Evolutionary conservation across 1,140 invertebrate species (phyloP), one percentile per base, ranked within the genome.

Genomic region (Drosophila littoralis): DNA sequence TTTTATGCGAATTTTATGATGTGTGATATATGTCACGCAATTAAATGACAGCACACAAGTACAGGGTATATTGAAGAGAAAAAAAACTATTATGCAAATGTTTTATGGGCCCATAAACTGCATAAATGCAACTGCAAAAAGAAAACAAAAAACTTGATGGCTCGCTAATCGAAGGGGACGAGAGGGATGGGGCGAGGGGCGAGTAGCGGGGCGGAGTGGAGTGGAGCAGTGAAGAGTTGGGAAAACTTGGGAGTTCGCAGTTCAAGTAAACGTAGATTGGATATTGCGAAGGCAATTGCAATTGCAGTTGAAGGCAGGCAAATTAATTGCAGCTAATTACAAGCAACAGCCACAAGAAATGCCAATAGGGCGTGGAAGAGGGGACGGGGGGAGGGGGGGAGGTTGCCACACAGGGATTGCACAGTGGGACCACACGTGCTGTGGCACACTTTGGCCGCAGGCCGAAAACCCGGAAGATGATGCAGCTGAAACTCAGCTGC

Each of bases 311-410:
- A 45, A 76, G 81, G 61, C 77, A 63, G 84, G 76, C 80, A 88
- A 88, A 88, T 89, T 89, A 88, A 88, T 88, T 88, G 84, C 86
- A 83, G 80, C 79, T 83, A 89, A 88, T 88, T 88, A 77, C 73
- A 57, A 74, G 67, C 59, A 66, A 17, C 36, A 55, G 43, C 38
- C 48, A 59, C 43, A 52, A 51, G 61, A 52, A 46, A 12, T 33
- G 15, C 48, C n/a, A 12, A 12, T 4, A 8, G 33, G 33, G 6
- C 9, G 15, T 10, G 54, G 3, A 6, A 7, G 17, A 1, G 12
- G 6, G 10, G 6, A 28, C 7, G 33, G 40, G 38, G 7, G 12
- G 52, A 10, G 15, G 28, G 6, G 10, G 1, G 7, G 1, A 17
- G 17, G 54, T 7, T 5, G 55, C 55, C 55, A 58, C 57, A 59